phyloP scores from a whole-genome alignment of 2,797 vertebrate genomes.

The Varecia variegata region DNA sequence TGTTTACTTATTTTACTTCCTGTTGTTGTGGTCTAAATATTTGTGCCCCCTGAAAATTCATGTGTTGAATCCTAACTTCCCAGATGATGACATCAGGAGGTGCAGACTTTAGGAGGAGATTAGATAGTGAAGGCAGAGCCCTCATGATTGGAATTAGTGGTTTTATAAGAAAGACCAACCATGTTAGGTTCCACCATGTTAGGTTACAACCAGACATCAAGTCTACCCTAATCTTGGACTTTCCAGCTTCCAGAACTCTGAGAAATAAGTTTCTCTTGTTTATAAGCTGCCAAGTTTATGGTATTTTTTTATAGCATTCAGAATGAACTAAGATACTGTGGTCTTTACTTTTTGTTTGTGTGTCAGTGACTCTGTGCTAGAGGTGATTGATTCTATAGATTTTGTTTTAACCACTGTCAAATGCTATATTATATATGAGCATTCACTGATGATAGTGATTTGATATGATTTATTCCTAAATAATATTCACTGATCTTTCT shows the following conservation, averaged over 20 bases:
- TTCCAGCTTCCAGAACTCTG: neutral
- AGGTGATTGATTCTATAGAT: neutral
- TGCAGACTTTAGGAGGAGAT: neutral
- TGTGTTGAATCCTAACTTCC: neutral
- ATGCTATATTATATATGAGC: neutral
- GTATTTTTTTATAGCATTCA: neutral
- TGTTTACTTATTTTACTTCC: neutral
- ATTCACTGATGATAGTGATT: neutral
- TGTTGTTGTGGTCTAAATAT: neutral
- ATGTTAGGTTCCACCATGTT: neutral
- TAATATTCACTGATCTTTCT: neutral
- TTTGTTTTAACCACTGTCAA: neutral
- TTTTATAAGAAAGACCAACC: neutral
- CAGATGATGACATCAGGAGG: neutral
- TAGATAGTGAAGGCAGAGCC: too few relatives aligned
- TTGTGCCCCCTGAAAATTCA: neutral
- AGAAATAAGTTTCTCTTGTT: neutral
- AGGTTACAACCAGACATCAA: neutral
- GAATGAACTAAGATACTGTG: neutral
- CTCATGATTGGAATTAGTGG: neutral
- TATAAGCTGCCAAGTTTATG: neutral
- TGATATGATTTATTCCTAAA: neutral
- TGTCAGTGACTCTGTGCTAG: neutral
- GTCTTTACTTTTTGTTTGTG: neutral
- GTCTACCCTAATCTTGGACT: neutral